Conservation (phyloP, 2,113 vertebrate genomes). For the Barbus barbus region DNA sequence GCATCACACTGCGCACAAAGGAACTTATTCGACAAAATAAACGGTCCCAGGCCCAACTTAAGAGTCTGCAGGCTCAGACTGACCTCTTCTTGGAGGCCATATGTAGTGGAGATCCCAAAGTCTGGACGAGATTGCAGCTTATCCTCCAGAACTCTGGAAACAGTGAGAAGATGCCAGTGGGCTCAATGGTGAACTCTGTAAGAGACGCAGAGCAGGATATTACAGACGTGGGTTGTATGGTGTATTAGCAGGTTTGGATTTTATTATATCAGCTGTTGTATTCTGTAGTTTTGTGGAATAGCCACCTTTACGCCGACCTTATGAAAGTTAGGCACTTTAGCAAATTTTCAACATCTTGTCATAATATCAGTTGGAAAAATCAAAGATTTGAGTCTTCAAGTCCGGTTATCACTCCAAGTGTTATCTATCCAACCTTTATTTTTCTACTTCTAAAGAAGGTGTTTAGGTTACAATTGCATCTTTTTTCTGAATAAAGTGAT, state of each 20-base stretch:
- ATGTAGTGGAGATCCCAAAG: constrained; percentile 80
- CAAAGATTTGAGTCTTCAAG: not conserved
- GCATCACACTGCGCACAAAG: constrained; percentile 91
- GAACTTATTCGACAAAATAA: constrained; percentile 90
- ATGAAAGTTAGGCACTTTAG: not conserved
- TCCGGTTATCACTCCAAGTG: not conserved
- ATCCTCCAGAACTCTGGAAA: constrained; percentile 68
- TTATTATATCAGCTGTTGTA: not conserved
- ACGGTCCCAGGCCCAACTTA: constrained; percentile 83
- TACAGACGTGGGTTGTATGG: constrained; percentile 44
- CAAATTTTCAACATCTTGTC: not conserved
- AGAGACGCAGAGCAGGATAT: constrained; percentile 14
- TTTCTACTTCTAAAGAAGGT: not conserved
- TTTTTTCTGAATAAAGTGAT: not conserved
- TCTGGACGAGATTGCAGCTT: constrained; percentile 85
- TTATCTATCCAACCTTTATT: not conserved
- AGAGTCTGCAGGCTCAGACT: constrained; percentile 85
- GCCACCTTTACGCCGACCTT: not conserved
- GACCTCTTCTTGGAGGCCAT: constrained; percentile 84
- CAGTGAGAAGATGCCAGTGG: not conserved
- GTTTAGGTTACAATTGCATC: not conserved
- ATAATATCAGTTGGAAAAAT: not conserved
- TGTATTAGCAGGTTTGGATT: not conserved
- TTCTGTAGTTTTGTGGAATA: not conserved
- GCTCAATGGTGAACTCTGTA: constrained; percentile 55